Evolutionary conservation across 2,113 vertebrate species (phyloP), one percentile per base, ranked within the genome.

Genomic region (crab-eating macaque (Macaca fascicularis)): DNA sequence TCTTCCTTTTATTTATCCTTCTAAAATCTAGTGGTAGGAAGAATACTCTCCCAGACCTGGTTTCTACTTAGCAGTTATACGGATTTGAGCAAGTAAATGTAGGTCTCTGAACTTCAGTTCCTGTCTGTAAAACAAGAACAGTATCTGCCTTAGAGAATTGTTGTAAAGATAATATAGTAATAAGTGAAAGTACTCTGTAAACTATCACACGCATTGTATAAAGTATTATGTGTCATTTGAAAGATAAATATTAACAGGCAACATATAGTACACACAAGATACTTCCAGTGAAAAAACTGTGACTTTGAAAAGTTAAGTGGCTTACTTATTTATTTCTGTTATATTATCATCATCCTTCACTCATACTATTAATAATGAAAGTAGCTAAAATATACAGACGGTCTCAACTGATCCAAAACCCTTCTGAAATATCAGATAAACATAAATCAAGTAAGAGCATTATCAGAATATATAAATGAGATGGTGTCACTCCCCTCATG

Each of bases 281-380:
- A 50, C 11, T 13, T 67, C 40, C 30, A 88, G n/a, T 35, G 22
- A 72, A 69, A 91, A 67, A 45, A 64, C 43, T 8, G 2, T 72
- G 78, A 86, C 11, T 35, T 25, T 82, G 69, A 38, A 95, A 95
- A 80, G 48, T 35, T 64, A 81, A 45, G 22, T 52, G 57, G 64
- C 90, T 92, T n/a, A 48, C n/a, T 55, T 22, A 93, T 82, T 86
- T 85, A 40, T 70, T 94, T 50, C 48, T 48, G 79, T 70, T 91
- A 75, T n/a, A 78, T 32, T 48, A 88, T 61, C 17, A 35, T 67
- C 32, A 64, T 78, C 83, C 61, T 90, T 95, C 43, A 64, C 52
- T 92, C 40, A 82, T 78, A 96, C 57, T 69, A 82, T 69, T 70
- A 93, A 95, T 70, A 89, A 87, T 69, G 40, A 95, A 91, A 76